Conservation (phyloP, 2,888 invertebrate genomes). For the Campaea margaritaria region DNA sequence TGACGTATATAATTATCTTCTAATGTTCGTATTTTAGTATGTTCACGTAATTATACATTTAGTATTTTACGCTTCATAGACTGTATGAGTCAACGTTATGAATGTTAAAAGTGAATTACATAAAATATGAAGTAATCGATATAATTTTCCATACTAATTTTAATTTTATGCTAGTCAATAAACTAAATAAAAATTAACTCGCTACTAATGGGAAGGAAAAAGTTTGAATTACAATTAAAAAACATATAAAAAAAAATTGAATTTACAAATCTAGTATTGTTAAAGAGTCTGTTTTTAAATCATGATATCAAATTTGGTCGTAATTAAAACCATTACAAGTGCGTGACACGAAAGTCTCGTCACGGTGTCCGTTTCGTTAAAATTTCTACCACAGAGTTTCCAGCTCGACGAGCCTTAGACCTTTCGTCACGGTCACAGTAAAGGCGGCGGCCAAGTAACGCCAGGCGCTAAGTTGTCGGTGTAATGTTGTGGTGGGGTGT, state of each 20-base stretch:
- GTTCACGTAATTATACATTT: conserved; percentile 50
- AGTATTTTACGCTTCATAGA: conserved; percentile 65
- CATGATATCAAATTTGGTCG: background rate
- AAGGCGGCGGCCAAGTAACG: background rate
- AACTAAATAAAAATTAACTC: conserved; percentile 41
- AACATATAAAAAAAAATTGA: background rate
- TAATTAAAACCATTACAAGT: background rate
- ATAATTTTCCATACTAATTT: conserved; percentile 59
- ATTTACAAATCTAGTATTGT: background rate
- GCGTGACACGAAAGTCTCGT: too few relatives aligned
- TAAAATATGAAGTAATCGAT: conserved; percentile 10
- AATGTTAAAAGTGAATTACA: conserved; percentile 1
- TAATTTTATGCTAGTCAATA: conserved; percentile 66
- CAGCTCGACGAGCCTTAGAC: too few relatives aligned
- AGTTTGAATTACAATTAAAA: conserved; percentile 1
- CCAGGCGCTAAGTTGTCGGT: too few relatives aligned
- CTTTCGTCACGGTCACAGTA: background rate
- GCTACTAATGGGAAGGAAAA: conserved; percentile 48
- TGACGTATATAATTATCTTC: conserved; percentile 30
- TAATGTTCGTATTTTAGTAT: conserved; percentile 39
- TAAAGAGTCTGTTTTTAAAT: background rate
- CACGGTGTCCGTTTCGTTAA: too few relatives aligned
- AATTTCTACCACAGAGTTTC: too few relatives aligned
- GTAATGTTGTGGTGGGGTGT: conserved; percentile 40
- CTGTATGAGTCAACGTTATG: conserved; percentile 20